These are phyloP conservation scores for Malurus melanocephalus DNA, from an alignment of 2,113 vertebrate genomes.

Conservation along the genomic window DNA sequence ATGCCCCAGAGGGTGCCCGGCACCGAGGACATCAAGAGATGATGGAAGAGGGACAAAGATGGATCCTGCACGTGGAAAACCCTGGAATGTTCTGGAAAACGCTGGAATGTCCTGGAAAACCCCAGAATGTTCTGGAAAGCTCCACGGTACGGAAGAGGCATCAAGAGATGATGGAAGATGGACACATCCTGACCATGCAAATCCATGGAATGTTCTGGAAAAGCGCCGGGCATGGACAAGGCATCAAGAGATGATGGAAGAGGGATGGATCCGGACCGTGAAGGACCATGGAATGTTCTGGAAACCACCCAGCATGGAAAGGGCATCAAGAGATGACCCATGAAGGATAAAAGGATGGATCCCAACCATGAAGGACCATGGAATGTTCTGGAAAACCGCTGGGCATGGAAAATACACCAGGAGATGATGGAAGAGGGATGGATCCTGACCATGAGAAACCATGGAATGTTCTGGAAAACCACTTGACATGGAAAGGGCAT, in stretches of 20 bases:
- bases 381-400: not conserved
- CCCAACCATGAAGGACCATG: too few species aligned
- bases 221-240: not conserved
- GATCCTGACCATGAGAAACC: too few species aligned
- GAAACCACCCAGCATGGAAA: too few species aligned
- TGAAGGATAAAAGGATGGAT: not conserved
- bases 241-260: not conserved
- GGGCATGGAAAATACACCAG: rapidly evolving
- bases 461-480: not conserved
- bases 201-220: not conserved
- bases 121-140: too few species aligned
- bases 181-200: not conserved
- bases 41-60: not conserved
- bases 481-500: too few species aligned
- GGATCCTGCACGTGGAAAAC: not conserved
- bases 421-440: not conserved
- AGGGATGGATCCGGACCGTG: not conserved
- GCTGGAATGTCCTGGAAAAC: too few species aligned
- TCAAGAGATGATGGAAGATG: not conserved
- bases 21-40: not conserved
- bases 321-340: not conserved
- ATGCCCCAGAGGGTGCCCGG: not conserved
- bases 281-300: not conserved
- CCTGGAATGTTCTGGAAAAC: not conserved
- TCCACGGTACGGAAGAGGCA: too few species aligned